Evolutionary conservation across 2,888 invertebrate genomes (phyloP), one percentile per base, ranked within the genome.

Genomic region (Adelognathus sp.): DNA sequence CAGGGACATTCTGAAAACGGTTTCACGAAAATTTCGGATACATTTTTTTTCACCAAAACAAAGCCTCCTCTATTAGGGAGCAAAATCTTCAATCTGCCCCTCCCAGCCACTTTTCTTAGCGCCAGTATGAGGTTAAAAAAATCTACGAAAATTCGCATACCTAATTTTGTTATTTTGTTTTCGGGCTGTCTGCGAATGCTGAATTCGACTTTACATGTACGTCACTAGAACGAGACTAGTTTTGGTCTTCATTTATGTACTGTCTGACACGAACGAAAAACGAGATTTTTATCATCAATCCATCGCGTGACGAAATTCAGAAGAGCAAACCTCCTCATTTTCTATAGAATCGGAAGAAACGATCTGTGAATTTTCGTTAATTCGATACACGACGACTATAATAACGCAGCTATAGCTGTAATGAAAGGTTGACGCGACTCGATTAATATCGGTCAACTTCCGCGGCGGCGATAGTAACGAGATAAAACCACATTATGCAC

Each of bases 381-480:
- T n/a, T n/a, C n/a, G n/a, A n/a, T n/a, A n/a, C n/a, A n/a, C n/a
- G n/a, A 7, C 7, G 4, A 31, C 5, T 5, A 31, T 31, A 11
- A 27, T 27, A 52, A 21, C 11, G 6, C 21, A 27, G n/a, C 5
- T 31, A 31, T 27, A 4, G 16, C 4, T 27, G 50, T 50, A 24
- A 54, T 14, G 54, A 1, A 31, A 27, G 24, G n/a, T 36, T 5
- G 31, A 7, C 14, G 24, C 7, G 21, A 46, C 29, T 46, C 63
- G 63, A 63, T 46, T 46, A 27, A 5, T 14, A 61, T 63, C 18
- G 24, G 2, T 50, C 33, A 33, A 63, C 21, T 63, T 50, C 61
- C 63, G 46, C 7, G 36, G 21, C 21, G 18, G 46, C 46, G 46
- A 46, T 9, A 21, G 18, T 29, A 14, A 61, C 41, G 44, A 31